Evolutionary conservation across 2,888 invertebrate genomes (phyloP).

Genomic region (Acanthoscelides obtectus): DNA sequence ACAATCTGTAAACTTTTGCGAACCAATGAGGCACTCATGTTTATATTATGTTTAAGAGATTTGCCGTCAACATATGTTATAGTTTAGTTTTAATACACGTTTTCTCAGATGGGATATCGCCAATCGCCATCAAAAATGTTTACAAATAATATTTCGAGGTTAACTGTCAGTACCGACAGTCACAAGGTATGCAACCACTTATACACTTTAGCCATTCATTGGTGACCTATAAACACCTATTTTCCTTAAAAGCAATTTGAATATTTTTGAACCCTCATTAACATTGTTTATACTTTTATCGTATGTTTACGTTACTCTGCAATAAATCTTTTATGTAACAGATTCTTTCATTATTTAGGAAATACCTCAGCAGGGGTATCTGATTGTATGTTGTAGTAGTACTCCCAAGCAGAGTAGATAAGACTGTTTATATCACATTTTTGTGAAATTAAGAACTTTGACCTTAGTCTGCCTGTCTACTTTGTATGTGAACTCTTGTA

Average conservation of each 20-base stretch:
- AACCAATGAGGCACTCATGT: slow-evolving; percentile 41
- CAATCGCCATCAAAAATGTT: no score
- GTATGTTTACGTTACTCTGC: neutral
- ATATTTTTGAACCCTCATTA: no score
- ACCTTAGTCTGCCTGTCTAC: neutral
- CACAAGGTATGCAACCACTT: no score
- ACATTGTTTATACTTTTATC: neutral
- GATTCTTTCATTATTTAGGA: neutral
- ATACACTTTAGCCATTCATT: no score
- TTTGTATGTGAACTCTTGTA: neutral
- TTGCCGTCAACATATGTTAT: neutral
- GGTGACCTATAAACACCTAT: no score
- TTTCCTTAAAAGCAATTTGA: no score
- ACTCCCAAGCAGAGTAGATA: neutral
- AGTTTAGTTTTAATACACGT: no score
- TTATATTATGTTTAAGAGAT: neutral
- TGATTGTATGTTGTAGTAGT: neutral
- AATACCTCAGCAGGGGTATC: neutral
- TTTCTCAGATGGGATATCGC: no score
- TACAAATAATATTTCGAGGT: no score
- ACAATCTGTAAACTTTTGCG: slow-evolving; percentile 39
- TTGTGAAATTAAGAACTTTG: neutral
- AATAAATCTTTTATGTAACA: neutral
- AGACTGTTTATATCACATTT: neutral
- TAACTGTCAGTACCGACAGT: no score